Percentiles rank a stretch among this genome's conserved stretches.
phyloP scores from a whole-genome alignment of 2,797 vertebrate genomes.

The Gadopsis bispinosus region DNA sequence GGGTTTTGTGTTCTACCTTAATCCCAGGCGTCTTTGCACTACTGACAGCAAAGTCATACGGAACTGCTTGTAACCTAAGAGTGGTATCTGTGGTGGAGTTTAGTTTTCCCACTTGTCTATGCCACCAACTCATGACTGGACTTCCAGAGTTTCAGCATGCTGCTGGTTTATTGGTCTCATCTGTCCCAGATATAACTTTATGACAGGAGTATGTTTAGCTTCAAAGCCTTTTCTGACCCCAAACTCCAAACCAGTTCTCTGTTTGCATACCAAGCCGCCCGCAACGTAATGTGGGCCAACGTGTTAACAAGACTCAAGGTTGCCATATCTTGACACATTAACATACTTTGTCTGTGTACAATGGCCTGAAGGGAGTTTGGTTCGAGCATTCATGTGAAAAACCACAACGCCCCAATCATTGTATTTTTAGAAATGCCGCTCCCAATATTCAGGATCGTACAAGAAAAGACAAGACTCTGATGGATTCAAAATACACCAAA shows the following conservation, averaged over 20 bases:
- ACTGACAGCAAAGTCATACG: not conserved
- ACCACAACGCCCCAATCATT: constrained; percentile 61
- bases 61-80: not conserved
- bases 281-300: constrained; percentile 64
- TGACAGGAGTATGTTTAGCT: constrained; percentile 62
- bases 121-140: constrained; percentile 45
- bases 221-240: constrained; percentile 66
- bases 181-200: constrained; percentile 69
- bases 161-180: constrained; percentile 63
- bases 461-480: constrained; percentile 65
- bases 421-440: constrained; percentile 74
- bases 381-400: constrained; percentile 65
- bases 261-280: constrained; percentile 69
- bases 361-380: constrained; percentile 42
- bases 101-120: constrained; percentile 32
- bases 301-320: constrained; percentile 73
- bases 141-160: constrained; percentile 40
- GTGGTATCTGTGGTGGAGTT: constrained; percentile 21
- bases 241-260: constrained; percentile 61
- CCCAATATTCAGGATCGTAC: constrained; percentile 62
- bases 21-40: not conserved
- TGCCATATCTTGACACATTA: constrained; percentile 72
- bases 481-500: constrained; percentile 70
- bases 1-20: not conserved
- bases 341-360: constrained; percentile 56